phyloP scores from a whole-genome alignment of 2,113 vertebrate genomes.

The Ranitomeya variabilis region DNA sequence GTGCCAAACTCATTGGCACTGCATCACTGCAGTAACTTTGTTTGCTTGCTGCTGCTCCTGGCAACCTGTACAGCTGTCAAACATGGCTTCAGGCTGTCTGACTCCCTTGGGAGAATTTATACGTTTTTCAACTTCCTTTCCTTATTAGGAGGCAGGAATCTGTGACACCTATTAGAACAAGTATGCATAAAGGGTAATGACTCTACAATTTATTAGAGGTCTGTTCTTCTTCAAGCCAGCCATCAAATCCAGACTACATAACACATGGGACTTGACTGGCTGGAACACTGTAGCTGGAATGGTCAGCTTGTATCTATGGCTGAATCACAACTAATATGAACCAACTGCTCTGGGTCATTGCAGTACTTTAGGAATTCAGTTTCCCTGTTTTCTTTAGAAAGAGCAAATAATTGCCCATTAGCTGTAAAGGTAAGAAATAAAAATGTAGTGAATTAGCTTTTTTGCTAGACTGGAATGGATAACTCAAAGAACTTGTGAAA shows the following conservation, averaged over 20 bases:
- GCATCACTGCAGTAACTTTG: slow-evolving; percentile 64
- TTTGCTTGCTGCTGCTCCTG: slow-evolving; percentile 74
- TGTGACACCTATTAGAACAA: slow-evolving; percentile 79
- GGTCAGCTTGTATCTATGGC: slow-evolving; percentile 3
- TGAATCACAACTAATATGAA: background rate
- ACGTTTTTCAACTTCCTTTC: slow-evolving; percentile 82
- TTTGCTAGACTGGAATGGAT: background rate
- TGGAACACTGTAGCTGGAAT: background rate
- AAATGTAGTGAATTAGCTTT: background rate
- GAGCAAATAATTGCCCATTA: background rate
- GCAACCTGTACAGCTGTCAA: slow-evolving; percentile 75
- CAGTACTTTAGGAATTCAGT: background rate
- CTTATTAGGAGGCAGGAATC: slow-evolving; percentile 83
- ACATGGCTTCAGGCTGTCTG: slow-evolving; percentile 74
- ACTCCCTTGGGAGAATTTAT: slow-evolving; percentile 81
- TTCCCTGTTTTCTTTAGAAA: background rate
- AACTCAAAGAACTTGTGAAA: background rate
- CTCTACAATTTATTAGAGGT: slow-evolving; percentile 77
- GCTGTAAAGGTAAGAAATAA: background rate
- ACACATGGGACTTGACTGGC: background rate
- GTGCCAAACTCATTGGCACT: slow-evolving; percentile 66
- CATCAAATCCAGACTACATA: slow-evolving; percentile 59
- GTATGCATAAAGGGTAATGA: slow-evolving; percentile 81
- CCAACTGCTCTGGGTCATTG: background rate
- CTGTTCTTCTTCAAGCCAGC: slow-evolving; percentile 77